Evolutionary conservation across 1,140 invertebrate genomes (phyloP), one percentile per base, ranked within the genome.

Genomic region (Pantala flavescens): DNA sequence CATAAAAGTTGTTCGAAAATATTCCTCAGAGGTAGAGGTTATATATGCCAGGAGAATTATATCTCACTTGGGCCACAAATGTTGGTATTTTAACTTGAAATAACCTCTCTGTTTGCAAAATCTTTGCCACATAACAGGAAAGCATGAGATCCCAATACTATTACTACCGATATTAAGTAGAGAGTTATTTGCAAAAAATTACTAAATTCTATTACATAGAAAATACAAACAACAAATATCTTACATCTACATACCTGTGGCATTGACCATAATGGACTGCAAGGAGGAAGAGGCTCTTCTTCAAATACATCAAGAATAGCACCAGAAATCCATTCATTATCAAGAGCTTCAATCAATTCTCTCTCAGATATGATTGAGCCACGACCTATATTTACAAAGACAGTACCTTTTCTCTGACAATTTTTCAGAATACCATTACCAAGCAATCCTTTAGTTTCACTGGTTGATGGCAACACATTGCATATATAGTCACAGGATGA

Each of bases 241-340:
- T 36, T 5, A 36, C 9, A 36, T 9, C 9, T 9, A 74, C 19
- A 78, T 77, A 83, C 83, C 78, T 85, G 80, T 24, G 84, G 83
- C 73, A 84, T 80, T 63, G 75, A 79, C 88, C 88, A 89, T 42
- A 89, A 79, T 70, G 80, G 78, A 80, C 84, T 88, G 0, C 79
- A 76, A 28, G 78, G 24, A 21, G 84, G 80, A 63, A 89, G 79
- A 36, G 88, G 88, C 80, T 89, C 88, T 73, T 78, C 77, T 71
- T 83, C 78, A 81, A 87, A 88, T 49, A 89, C 87, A 81, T 89
- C 88, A 24, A 89, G 79, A 77, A 89, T 84, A 55, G 87, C 88
- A 63, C 81, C 85, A 0, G 83, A 82, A 43, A 90, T 80, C 85
- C 86, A 88, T 11, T 82, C 81, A 75, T 83, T 81, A 76, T 85